A percentile compares a stretch with the other conserved stretches of the same genome.
phyloP scores from a whole-genome alignment of 2,888 invertebrate species.

The Odontomyia ornata region DNA sequence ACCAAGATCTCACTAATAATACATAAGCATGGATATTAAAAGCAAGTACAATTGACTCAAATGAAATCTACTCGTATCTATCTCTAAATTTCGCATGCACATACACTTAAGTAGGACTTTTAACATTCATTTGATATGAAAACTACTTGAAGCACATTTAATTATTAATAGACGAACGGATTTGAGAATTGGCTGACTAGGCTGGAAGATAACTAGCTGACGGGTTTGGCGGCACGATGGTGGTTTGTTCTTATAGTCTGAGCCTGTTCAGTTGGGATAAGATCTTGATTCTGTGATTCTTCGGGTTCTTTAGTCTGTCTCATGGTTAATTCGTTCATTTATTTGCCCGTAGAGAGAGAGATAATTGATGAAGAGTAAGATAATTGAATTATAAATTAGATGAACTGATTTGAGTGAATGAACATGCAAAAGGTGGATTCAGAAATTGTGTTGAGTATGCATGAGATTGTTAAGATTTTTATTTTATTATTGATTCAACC shows the following conservation, averaged over 20 bases:
- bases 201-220: background rate
- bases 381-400: conserved; percentile 42
- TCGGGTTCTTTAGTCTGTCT: background rate
- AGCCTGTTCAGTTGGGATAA: background rate
- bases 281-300: conserved; percentile 20
- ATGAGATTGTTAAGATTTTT: no score
- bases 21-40: background rate
- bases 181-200: conserved; percentile 1
- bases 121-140: conserved; percentile 43
- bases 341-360: background rate
- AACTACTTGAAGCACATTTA: conserved; percentile 32
- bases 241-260: no score
- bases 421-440: conserved; percentile 10
- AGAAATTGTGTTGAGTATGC: background rate
- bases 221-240: no score
- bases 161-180: conserved; percentile 37
- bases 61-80: background rate
- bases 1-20: background rate
- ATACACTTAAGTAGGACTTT: background rate
- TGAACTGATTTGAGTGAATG: conserved; percentile 17
- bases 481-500: no score
- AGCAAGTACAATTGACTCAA: background rate
- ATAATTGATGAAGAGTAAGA: background rate
- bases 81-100: background rate
- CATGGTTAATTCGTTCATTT: background rate